Conservation (phyloP, 1,140 invertebrate species). For the Bombus sylvicola region DNA sequence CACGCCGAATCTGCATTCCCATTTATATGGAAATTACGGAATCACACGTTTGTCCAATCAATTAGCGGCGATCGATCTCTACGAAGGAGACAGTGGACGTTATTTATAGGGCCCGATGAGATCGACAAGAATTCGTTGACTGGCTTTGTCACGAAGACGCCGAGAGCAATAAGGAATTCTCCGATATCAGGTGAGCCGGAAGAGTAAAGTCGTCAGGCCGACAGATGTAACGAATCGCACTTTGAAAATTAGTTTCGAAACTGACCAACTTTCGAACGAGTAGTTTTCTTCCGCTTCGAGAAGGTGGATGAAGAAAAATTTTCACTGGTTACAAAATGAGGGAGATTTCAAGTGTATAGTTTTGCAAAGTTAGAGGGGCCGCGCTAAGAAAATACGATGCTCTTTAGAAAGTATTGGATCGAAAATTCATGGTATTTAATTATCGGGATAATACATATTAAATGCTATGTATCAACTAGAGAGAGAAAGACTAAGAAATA, state of each 20-base stretch:
- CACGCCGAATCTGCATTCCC: slow-evolving; percentile 64
- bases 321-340: background rate
- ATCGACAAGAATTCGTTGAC: background rate
- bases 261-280: background rate
- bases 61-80: slow-evolving; percentile 56
- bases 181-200: background rate
- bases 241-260: slow-evolving; percentile 16
- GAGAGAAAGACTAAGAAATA: no score
- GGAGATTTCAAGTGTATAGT: no score
- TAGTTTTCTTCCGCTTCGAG: background rate
- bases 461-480: no score
- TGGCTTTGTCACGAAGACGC: background rate
- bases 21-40: slow-evolving; percentile 69
- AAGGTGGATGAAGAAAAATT: slow-evolving; percentile 19
- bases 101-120: slow-evolving; percentile 16
- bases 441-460: no score
- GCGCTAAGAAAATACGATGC: background rate
- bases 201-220: background rate
- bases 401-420: background rate
- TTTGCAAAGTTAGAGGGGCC: background rate
- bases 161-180: background rate
- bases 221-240: slow-evolving; percentile 30
- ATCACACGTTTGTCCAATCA: slow-evolving; percentile 67
- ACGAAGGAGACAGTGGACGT: slow-evolving; percentile 11
- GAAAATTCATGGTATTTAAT: no score